Conservation (phyloP, 2,888 invertebrate species). For the Aporophyla nigra region DNA sequence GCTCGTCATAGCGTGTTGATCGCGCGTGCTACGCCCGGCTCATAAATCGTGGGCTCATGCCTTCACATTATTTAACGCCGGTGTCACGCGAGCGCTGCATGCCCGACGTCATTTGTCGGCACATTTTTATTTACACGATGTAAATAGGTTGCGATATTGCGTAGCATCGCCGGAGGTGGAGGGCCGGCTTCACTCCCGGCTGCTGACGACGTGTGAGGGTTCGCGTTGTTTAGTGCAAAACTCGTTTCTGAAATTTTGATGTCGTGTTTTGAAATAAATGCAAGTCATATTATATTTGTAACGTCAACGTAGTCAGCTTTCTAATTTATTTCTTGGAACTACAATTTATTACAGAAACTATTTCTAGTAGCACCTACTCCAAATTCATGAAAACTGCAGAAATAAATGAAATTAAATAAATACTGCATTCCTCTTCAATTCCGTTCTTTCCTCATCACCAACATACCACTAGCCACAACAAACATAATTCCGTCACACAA, state of each 20-base stretch:
- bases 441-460: not conserved
- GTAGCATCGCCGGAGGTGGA: slow-evolving; percentile 23
- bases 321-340: not conserved
- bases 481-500: slow-evolving; percentile 9
- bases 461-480: not conserved
- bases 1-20: slow-evolving; percentile 72
- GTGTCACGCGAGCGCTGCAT: slow-evolving; percentile 73
- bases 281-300: not conserved
- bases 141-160: slow-evolving; percentile 61
- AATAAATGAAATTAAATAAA: not conserved
- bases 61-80: slow-evolving; percentile 79
- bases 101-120: slow-evolving; percentile 67
- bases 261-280: not conserved
- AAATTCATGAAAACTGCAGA: not conserved
- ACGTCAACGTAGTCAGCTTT: not conserved
- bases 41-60: slow-evolving; percentile 75
- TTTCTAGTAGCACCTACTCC: not conserved
- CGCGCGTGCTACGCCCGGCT: slow-evolving; percentile 62
- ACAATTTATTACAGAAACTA: not conserved
- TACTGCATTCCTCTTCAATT: not conserved
- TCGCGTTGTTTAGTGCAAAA: slow-evolving; percentile 15
- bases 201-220: slow-evolving; percentile 38
- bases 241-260: slow-evolving; percentile 36
- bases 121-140: slow-evolving; percentile 64
- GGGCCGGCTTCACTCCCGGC: slow-evolving; percentile 24